Percentiles rank a stretch among this genome's conserved stretches.
Evolutionary conservation across 2,113 vertebrate genomes (phyloP).

Genomic region (Psilopsiagon aurifrons): DNA sequence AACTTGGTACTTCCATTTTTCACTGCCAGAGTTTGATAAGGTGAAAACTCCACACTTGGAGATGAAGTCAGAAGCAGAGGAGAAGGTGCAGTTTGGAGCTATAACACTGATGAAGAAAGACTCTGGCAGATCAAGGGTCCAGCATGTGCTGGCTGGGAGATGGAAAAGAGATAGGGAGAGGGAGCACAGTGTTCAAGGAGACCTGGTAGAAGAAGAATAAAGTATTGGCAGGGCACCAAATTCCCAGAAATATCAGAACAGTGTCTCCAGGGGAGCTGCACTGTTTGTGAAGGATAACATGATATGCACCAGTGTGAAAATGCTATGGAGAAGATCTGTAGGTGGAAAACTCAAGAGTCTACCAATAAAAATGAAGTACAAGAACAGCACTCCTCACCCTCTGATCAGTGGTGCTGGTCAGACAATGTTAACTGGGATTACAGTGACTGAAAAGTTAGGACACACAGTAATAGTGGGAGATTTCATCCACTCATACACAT

Average conservation of each 20-base stretch:
- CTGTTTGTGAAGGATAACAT: neutral
- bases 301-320: neutral
- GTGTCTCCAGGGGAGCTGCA: neutral
- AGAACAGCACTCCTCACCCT: neutral
- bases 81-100: neutral
- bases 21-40: neutral
- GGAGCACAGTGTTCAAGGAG: neutral
- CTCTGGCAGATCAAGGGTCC: neutral
- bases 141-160: neutral
- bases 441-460: neutral
- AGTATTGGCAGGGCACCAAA: neutral
- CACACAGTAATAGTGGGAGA: neutral
- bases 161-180: neutral
- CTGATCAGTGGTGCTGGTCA: neutral
- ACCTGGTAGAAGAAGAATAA: neutral
- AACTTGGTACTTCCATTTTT: neutral
- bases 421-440: neutral
- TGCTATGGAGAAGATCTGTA: neutral
- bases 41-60: neutral
- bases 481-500: neutral
- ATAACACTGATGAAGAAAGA: neutral
- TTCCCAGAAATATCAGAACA: neutral
- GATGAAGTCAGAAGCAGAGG: neutral
- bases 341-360: neutral
- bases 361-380: neutral